Evolutionary conservation across 2,888 invertebrate genomes (phyloP).

Genomic region (Chelonus formosanus): DNA sequence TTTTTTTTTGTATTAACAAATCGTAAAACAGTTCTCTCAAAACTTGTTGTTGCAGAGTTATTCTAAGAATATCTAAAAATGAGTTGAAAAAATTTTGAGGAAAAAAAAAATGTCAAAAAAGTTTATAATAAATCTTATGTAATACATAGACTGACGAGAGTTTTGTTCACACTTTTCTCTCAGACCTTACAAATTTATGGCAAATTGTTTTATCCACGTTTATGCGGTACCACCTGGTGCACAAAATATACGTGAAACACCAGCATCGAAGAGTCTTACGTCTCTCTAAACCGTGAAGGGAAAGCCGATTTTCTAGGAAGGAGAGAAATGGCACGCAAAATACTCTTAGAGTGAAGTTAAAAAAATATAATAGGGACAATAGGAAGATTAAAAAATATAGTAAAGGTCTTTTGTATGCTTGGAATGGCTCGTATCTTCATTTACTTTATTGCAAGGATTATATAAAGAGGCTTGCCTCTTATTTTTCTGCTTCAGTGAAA

Average conservation of each 20-base stretch:
- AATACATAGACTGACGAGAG: conserved; percentile 8
- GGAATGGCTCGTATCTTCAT: no score
- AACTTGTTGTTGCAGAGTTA: no score
- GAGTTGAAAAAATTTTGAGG: no score
- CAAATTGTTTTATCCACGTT: conserved; percentile 60
- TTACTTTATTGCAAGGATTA: no score
- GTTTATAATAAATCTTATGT: not conserved
- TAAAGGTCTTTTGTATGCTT: no score
- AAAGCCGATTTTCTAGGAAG: conserved; percentile 39
- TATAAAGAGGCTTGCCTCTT: no score
- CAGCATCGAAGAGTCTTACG: conserved; percentile 24
- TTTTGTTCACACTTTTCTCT: conserved; percentile 2
- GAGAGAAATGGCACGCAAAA: conserved; percentile 23
- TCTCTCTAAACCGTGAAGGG: conserved; percentile 22
- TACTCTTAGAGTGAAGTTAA: conserved; percentile 1
- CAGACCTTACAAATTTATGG: conserved; percentile 54
- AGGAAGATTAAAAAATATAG: not conserved
- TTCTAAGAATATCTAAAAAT: no score
- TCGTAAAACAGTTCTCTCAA: no score
- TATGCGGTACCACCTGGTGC: conserved; percentile 57
- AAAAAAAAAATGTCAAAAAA: not conserved
- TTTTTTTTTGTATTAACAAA: no score
- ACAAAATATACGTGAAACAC: conserved; percentile 34
- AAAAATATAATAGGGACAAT: conserved; percentile 8
- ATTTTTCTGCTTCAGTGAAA: no score